These are phyloP conservation scores for Microvelia longipes DNA, from an alignment of 1,140 invertebrate genomes.

Conservation along the genomic window DNA sequence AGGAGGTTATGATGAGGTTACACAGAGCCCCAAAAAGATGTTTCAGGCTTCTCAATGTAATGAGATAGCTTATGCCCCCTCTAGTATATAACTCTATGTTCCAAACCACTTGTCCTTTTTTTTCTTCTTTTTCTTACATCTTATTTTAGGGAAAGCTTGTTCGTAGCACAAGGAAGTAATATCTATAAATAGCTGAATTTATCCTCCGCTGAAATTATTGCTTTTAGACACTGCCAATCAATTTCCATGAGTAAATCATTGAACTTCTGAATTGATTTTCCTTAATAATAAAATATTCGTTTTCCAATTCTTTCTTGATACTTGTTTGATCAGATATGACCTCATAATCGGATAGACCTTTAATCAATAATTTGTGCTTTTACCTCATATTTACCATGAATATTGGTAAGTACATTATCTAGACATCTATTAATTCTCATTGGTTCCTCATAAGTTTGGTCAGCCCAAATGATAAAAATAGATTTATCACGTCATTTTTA, in stretches of 20 bases:
- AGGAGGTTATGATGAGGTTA: no score
- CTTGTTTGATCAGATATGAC: background rate
- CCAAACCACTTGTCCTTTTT: background rate
- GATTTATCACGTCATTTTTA: background rate
- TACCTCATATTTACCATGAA: background rate
- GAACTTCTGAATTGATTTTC: background rate
- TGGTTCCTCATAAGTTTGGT: background rate
- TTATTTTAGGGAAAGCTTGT: background rate
- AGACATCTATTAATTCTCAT: background rate
- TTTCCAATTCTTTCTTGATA: background rate
- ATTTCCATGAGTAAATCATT: background rate
- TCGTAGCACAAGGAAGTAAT: background rate
- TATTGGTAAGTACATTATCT: background rate
- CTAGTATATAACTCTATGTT: no score
- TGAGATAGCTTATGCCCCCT: no score
- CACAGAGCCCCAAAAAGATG: no score
- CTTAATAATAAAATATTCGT: background rate
- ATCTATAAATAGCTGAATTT: background rate
- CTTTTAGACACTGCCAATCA: background rate
- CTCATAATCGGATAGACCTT: background rate
- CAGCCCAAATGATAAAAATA: background rate
- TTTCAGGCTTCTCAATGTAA: no score
- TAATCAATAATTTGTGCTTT: background rate
- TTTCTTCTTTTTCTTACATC: background rate
- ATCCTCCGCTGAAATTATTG: background rate